These are phyloP conservation scores for Plodia interpunctella DNA, from an alignment of 1,140 invertebrate species.

Conservation along the genomic window DNA sequence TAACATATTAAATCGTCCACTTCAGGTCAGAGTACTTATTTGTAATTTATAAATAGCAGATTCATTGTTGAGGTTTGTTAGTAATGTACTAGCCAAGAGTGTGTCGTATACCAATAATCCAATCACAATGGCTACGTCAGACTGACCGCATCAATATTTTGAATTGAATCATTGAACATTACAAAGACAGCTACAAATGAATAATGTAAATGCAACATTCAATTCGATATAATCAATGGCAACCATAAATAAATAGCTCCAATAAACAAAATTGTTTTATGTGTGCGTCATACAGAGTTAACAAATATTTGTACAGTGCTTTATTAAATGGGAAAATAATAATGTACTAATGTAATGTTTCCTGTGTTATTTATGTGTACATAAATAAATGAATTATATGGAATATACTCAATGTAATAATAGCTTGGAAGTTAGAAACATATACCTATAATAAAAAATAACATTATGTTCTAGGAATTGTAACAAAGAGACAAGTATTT, in stretches of 20 bases:
- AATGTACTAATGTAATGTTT: too few species aligned
- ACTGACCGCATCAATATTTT: neutral
- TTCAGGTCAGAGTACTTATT: too few species aligned
- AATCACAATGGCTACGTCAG: neutral
- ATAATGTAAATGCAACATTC: slow-evolving; percentile 6
- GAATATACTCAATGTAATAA: too few species aligned
- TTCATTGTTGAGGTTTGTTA: too few species aligned
- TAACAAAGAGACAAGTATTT: too few species aligned
- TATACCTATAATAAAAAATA: too few species aligned
- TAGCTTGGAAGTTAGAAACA: too few species aligned
- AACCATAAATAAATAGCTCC: slow-evolving; percentile 3
- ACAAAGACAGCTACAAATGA: slow-evolving; percentile 11
- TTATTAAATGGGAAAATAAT: neutral
- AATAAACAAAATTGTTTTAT: slow-evolving; percentile 1
- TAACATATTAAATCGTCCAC: too few species aligned
- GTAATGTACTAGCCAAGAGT: neutral
- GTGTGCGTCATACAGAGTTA: neutral
- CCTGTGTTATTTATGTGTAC: too few species aligned
- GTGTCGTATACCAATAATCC: neutral
- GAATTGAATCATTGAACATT: slow-evolving; percentile 1
- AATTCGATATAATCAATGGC: slow-evolving; percentile 5
- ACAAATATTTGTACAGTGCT: neutral
- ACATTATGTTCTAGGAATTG: too few species aligned
- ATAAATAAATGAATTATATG: too few species aligned
- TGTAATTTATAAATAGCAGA: too few species aligned